Base-by-base conservation (phyloP, 2,888 invertebrate species). In the Imbricaverruca yamaguchii region DNA sequence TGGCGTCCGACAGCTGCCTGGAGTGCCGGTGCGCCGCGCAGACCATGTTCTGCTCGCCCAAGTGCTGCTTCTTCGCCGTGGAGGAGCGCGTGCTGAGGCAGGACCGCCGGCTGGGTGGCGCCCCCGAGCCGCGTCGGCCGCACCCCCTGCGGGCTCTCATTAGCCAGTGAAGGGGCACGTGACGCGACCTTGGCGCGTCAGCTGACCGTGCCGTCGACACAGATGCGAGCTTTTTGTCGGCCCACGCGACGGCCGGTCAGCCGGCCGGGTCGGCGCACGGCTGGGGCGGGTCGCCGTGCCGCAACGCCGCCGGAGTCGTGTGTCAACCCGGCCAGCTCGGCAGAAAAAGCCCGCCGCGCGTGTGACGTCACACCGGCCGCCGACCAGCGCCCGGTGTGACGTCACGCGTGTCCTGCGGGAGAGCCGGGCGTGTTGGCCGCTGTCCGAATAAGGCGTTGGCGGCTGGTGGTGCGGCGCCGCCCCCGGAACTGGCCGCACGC, bases 1-100 rank as follows among this genome's bases (percentile, higher is more conserved):
- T 86, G 25, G 86, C 86, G 0, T 85, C 85, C 12, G 85, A 84
- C 81, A 83, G 84, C 55, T 86, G 86, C 81, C 83, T 85, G 80
- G 86, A 86, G 82, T 86, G 86, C 65, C 83, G 85, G 10, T 86
- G 86, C 82, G 86, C 85, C 6, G 82, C 83, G 3, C 85, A 85
- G 77, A 83, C 84, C 53, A 83, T 86, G 81, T 85, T 84, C 83
- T 86, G 86, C 80, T 85, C 85, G 23, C 86, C 86, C 6, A 84
- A 84, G 81, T 86, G 86, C 81, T 86, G 86, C 82, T 86, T 85
- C 83, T 84, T 85, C 69, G 21, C 74, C 2, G 0, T 74, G 53
- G 74, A 74, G 55, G 74, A 74, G 74, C 53, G 74, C 1, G 15
- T 55, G 74, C 21, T 55, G 9, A 18, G 74, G 74, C 21, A 74